Evolutionary conservation across 2,797 vertebrate genomes (phyloP).

Genomic region (Xiphophorus birchmanni): DNA sequence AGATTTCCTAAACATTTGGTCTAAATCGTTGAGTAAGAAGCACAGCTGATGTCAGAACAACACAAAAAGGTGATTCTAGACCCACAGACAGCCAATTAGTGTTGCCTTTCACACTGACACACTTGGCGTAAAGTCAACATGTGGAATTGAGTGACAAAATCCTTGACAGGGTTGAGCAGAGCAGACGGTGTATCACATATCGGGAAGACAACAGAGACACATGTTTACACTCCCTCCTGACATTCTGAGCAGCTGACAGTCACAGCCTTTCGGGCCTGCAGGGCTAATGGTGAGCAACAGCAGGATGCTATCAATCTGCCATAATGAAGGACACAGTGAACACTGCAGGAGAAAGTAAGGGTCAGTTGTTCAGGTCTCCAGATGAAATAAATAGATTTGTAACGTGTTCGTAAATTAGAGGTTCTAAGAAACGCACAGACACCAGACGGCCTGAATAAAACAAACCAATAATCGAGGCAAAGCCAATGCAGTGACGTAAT

Average conservation of each 20-base stretch:
- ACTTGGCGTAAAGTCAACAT: background rate
- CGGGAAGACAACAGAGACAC: slow-evolving; percentile 14
- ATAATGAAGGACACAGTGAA: slow-evolving; percentile 10
- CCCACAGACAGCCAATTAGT: background rate
- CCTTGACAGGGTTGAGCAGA: slow-evolving; percentile 5
- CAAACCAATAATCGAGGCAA: background rate
- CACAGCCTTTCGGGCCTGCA: background rate
- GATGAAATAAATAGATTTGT: background rate
- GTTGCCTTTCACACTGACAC: background rate
- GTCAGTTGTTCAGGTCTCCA: background rate
- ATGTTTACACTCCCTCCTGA: slow-evolving; percentile 10
- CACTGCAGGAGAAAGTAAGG: slow-evolving; percentile 1
- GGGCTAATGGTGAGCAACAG: background rate
- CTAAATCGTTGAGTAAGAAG: background rate
- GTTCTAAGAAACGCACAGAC: background rate
- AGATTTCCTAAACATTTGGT: background rate
- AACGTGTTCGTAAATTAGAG: background rate
- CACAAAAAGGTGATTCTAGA: background rate
- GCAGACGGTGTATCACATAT: slow-evolving; percentile 1
- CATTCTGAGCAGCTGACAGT: slow-evolving; percentile 9
- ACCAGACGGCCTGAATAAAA: background rate
- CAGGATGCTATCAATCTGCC: background rate
- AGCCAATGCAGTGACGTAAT: background rate
- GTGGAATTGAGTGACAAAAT: slow-evolving; percentile 6
- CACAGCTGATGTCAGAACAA: too few relatives aligned